phyloP scores from a whole-genome alignment of 2,113 vertebrate genomes.

The Entomyzon cyanotis region DNA sequence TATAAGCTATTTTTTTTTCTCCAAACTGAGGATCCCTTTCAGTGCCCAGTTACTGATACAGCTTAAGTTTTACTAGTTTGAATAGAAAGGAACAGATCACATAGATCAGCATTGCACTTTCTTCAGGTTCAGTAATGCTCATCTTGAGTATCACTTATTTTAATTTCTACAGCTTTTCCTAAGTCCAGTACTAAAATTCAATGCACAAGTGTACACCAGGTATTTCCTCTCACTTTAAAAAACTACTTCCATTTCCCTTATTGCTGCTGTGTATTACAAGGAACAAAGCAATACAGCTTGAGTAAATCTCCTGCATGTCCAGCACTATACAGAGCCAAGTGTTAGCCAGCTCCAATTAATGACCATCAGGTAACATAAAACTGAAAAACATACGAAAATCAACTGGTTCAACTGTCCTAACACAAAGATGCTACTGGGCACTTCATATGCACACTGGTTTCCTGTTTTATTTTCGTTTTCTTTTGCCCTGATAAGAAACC shows the following conservation, averaged over 20 bases:
- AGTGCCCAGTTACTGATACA: background rate
- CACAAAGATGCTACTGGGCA: background rate
- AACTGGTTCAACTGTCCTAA: background rate
- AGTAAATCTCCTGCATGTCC: background rate
- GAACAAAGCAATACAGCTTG: background rate
- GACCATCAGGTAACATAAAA: background rate
- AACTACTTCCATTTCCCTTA: background rate
- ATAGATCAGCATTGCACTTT: background rate
- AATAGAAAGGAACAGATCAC: background rate
- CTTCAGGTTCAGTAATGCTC: background rate
- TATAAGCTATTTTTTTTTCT: too few species aligned
- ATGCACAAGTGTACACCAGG: background rate
- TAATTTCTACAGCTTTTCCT: background rate
- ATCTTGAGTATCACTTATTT: background rate
- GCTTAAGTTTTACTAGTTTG: background rate
- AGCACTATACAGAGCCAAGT: background rate
- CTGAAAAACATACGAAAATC: background rate
- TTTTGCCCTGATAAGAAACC: background rate
- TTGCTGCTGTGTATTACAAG: background rate
- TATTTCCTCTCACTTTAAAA: background rate
- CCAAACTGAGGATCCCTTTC: background rate
- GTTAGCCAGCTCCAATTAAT: background rate
- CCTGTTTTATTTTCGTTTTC: background rate
- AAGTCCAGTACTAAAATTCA: background rate
- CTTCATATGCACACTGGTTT: background rate